phyloP scores from a whole-genome alignment of 2,888 invertebrate genomes.

The Pilophorus perplexus region DNA sequence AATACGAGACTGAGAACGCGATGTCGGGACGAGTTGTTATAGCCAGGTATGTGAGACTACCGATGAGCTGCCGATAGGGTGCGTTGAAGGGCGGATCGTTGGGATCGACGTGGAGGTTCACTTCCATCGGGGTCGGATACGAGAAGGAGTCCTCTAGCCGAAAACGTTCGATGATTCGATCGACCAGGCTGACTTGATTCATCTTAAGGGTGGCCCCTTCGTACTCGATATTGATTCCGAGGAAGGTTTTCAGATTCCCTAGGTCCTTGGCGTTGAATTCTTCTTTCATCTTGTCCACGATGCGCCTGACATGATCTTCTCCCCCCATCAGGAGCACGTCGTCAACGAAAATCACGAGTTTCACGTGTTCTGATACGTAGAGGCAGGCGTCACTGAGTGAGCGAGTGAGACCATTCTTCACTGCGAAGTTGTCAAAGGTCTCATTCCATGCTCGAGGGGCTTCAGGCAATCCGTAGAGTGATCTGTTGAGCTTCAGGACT shows the following conservation, averaged over 20 bases:
- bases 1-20: conserved; percentile 27
- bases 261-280: too few species aligned
- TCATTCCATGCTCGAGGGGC: conserved; percentile 36
- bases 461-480: conserved; percentile 46
- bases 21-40: conserved; percentile 41
- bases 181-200: too few species aligned
- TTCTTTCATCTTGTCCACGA: too few species aligned
- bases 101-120: not conserved
- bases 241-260: too few species aligned
- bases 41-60: conserved; percentile 41
- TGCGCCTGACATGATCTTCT: conserved; percentile 1
- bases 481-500: conserved; percentile 46
- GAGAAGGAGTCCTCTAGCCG: too few species aligned
- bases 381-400: conserved; percentile 17
- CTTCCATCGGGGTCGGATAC: conserved; percentile 33
- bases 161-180: too few species aligned
- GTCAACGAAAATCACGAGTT: conserved; percentile 20
- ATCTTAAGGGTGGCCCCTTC: too few species aligned
- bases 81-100: conserved; percentile 24
- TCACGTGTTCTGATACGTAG: not conserved
- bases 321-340: conserved; percentile 21
- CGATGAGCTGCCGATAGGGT: conserved; percentile 42
- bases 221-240: too few species aligned
- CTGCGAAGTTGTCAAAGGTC: conserved; percentile 11
- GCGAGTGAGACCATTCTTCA: not conserved